Percentiles rank a stretch among this genome's conserved stretches.
phyloP scores from a whole-genome alignment of 2,797 vertebrate species.

The Poliocrania exsul region DNA sequence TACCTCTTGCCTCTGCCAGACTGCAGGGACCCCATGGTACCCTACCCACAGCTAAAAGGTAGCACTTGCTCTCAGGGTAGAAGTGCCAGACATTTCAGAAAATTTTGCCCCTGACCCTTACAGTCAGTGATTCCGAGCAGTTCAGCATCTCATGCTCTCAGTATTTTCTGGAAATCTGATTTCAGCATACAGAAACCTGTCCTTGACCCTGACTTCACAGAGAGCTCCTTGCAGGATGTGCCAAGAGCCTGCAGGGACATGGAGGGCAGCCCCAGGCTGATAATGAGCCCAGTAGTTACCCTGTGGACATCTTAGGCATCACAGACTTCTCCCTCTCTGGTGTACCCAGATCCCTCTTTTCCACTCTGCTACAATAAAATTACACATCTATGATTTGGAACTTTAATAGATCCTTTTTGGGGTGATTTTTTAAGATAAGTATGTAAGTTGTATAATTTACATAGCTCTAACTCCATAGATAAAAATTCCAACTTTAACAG shows the following conservation, averaged over 20 bases:
- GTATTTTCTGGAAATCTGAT: not conserved
- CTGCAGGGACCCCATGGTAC: rapidly evolving
- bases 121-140: not conserved
- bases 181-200: not conserved
- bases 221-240: not conserved
- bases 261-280: not conserved
- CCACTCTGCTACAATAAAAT: not conserved
- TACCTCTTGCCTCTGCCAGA: not conserved
- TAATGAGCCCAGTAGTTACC: not conserved
- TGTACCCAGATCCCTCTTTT: not conserved
- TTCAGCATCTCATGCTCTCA: not conserved
- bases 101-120: not conserved
- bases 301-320: no score
- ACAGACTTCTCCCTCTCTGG: not conserved
- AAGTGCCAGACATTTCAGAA: not conserved
- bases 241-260: not conserved
- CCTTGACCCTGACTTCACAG: not conserved
- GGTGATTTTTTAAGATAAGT: not conserved
- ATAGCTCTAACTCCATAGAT: not conserved
- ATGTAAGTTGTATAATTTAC: not conserved
- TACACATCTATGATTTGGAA: not conserved
- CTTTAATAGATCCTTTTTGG: not conserved
- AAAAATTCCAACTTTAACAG: not conserved
- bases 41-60: not conserved
- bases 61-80: not conserved